Percentiles rank a stretch among this genome's conserved stretches.
phyloP scores from a whole-genome alignment of 2,888 invertebrate genomes.

The Lepidonotus clava region DNA sequence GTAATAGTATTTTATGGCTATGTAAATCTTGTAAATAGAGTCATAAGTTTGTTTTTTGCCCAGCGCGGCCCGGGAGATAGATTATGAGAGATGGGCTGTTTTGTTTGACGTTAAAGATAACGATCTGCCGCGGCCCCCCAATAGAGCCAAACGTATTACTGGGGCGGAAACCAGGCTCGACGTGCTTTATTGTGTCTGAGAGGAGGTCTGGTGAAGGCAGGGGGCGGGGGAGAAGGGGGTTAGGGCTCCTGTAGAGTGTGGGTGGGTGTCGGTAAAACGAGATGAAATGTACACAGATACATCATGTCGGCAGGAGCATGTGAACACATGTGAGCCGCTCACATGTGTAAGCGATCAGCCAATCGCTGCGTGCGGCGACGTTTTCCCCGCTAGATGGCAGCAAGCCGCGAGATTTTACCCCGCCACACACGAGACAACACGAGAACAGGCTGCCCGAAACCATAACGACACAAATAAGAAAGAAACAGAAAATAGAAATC shows the following conservation, averaged over 20 bases:
- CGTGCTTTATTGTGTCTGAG: constrained; percentile 14
- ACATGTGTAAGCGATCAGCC: constrained; percentile 28
- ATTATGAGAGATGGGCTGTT: constrained; percentile 41
- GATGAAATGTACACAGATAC: constrained; percentile 42
- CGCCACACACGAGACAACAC: neutral
- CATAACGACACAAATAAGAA: neutral
- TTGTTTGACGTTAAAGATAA: constrained; percentile 43
- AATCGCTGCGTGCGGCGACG: neutral
- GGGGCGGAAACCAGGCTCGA: neutral
- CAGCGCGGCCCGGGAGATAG: neutral
- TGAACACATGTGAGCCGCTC: neutral
- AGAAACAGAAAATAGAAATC: neutral
- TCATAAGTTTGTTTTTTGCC: constrained; percentile 36
- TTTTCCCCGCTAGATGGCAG: neutral
- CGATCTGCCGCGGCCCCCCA: neutral
- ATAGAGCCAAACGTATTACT: neutral
- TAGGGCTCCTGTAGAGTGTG: neutral
- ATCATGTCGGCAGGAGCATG: constrained; percentile 28
- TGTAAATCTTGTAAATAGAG: constrained; percentile 49
- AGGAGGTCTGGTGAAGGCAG: neutral
- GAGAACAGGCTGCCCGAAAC: neutral
- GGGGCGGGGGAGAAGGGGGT: neutral
- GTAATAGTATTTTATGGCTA: constrained; percentile 47
- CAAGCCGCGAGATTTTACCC: neutral
- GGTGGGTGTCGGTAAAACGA: constrained; percentile 9